Evolutionary conservation across 1,140 invertebrate species (phyloP).

Genomic region (Heliconius eleuchia): DNA sequence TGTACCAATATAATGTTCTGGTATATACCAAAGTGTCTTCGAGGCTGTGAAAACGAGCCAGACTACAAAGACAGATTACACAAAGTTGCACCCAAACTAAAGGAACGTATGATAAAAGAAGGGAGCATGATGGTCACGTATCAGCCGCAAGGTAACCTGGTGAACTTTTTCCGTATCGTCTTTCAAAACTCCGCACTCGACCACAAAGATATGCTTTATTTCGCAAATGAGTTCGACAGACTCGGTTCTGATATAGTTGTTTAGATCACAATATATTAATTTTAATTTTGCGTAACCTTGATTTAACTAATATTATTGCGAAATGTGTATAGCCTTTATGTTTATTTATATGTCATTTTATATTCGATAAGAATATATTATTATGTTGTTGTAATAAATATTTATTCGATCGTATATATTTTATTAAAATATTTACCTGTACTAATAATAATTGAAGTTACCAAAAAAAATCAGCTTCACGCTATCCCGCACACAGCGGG

Average conservation of each 20-base stretch:
- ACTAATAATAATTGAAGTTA: too few relatives aligned
- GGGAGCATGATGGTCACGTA: constrained; percentile 98
- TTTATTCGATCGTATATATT: not conserved
- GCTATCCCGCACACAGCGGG: too few relatives aligned
- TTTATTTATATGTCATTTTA: constrained; percentile 50
- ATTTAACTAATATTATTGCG: constrained; percentile 39
- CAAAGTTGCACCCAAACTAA: constrained; percentile 94
- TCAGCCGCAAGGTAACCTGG: constrained; percentile 89
- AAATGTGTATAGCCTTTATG: constrained; percentile 56
- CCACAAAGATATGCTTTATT: constrained; percentile 91
- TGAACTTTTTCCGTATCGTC: constrained; percentile 97
- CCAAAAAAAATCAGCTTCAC: too few relatives aligned
- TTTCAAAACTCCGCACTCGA: constrained; percentile 93
- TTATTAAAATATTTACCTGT: too few relatives aligned
- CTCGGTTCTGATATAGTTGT: constrained; percentile 85
- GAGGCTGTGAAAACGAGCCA: constrained; percentile 81
- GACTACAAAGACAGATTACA: constrained; percentile 88
- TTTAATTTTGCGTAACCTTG: constrained; percentile 36
- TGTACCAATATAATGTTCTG: constrained; percentile 98
- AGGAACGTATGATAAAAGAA: constrained; percentile 96
- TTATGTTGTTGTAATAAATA: constrained; percentile 21
- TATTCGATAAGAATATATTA: constrained; percentile 28
- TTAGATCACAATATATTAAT: constrained; percentile 41
- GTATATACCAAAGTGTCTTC: constrained; percentile 92
- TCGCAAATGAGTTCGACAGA: constrained; percentile 92